phyloP scores from a whole-genome alignment of 2,888 invertebrate species.

The Zaprionus lineosus region DNA sequence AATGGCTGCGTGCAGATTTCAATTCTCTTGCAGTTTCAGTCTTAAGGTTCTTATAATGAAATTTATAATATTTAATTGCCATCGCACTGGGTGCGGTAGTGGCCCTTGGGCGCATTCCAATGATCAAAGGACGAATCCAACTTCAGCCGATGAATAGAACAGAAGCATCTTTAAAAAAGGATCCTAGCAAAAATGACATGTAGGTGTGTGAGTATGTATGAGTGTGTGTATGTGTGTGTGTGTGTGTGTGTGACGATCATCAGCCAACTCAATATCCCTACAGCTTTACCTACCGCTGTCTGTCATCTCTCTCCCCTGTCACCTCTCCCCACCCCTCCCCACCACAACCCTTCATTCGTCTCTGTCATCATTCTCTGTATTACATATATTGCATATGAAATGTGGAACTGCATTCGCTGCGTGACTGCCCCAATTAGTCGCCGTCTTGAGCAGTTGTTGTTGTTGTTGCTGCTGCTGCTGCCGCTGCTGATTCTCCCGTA shows the following conservation, averaged over 20 bases:
- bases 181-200: conserved; percentile 15
- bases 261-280: neutral
- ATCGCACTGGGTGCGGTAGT: conserved; percentile 17
- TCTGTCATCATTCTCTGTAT: neutral
- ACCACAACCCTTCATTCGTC: too few relatives aligned
- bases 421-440: conserved; percentile 65
- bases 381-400: conserved; percentile 24
- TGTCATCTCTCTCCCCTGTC: too few relatives aligned
- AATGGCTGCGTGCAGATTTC: conserved; percentile 23
- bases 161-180: conserved; percentile 27
- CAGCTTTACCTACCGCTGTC: neutral
- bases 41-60: conserved; percentile 54
- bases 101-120: conserved; percentile 22
- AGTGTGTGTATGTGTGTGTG: conserved; percentile 1
- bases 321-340: too few relatives aligned
- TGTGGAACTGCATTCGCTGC: conserved; percentile 44
- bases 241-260: conserved; percentile 16
- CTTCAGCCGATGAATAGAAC: conserved; percentile 5
- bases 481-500: conserved; percentile 45
- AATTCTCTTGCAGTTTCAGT: neutral
- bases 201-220: neutral
- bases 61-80: conserved; percentile 68
- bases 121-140: neutral
- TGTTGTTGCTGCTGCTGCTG: conserved; percentile 7
- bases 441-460: conserved; percentile 10